Evolutionary conservation across 2,888 invertebrate species (phyloP).

Genomic region (Heliconius ismenius): DNA sequence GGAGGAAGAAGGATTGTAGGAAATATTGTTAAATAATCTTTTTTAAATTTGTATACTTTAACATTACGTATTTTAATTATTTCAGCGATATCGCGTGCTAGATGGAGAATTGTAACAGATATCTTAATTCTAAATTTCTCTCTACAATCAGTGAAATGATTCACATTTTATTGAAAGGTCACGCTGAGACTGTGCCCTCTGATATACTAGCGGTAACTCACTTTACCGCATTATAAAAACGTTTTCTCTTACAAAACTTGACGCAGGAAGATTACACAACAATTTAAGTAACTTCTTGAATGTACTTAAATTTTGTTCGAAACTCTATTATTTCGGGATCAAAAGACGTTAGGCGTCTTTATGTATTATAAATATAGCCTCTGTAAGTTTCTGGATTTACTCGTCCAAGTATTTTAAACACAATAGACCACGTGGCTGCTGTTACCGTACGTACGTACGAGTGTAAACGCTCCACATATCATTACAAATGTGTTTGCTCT

Average conservation of each 20-base stretch:
- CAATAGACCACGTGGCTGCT: background rate
- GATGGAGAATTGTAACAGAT: too few species aligned
- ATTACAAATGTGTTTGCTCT: constrained; percentile 13
- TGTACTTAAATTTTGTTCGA: background rate
- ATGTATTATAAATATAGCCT: background rate
- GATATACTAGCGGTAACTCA: background rate
- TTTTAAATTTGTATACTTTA: too few species aligned
- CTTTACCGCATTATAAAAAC: background rate
- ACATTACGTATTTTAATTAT: too few species aligned
- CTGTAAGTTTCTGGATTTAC: background rate
- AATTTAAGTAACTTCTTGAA: background rate
- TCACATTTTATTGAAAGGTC: too few species aligned
- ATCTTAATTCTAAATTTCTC: too few species aligned
- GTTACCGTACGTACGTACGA: background rate
- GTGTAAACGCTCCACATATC: too few species aligned
- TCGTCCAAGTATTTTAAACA: background rate
- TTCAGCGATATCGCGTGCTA: too few species aligned
- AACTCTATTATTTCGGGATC: background rate
- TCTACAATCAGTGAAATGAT: too few species aligned
- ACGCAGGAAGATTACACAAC: background rate
- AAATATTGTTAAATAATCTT: too few species aligned
- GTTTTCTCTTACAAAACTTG: background rate
- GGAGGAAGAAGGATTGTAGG: too few species aligned
- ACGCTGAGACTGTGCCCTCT: background rate
- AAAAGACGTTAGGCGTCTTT: background rate